Percentiles rank a stretch among this genome's conserved stretches.
These are phyloP conservation scores for Onthophagus sagittarius DNA, from an alignment of 2,888 invertebrate genomes.

Conservation along the genomic window DNA sequence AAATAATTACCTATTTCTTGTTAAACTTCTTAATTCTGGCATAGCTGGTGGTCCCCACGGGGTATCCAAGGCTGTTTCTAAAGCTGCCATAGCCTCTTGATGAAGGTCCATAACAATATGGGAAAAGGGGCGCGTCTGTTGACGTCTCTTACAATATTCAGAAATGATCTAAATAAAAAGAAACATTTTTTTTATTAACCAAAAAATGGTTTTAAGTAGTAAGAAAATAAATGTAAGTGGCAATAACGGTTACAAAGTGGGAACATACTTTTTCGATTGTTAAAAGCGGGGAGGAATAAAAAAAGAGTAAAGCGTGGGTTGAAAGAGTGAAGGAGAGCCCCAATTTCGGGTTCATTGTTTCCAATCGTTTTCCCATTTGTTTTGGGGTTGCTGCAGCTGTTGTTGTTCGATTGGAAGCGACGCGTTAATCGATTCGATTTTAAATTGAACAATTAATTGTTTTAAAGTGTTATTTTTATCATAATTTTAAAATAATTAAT, in stretches of 20 bases:
- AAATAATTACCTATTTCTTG: constrained; percentile 38
- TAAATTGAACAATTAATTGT: not conserved
- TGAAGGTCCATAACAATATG: constrained; percentile 61
- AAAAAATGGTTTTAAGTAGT: no score
- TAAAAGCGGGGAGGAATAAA: not conserved
- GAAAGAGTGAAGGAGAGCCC: not conserved
- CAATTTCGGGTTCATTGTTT: not conserved
- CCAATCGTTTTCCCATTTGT: not conserved
- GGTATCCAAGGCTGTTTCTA: constrained; percentile 41
- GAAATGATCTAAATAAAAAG: constrained; percentile 55
- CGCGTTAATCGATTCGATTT: not conserved
- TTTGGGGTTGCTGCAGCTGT: not conserved
- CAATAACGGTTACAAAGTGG: not conserved
- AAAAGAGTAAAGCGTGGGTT: not conserved
- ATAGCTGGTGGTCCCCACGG: constrained; percentile 47
- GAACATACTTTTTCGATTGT: not conserved
- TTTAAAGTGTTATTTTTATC: not conserved
- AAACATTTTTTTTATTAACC: no score
- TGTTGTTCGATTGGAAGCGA: not conserved
- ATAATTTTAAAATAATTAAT: not conserved
- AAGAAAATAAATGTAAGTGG: not conserved
- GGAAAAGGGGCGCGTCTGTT: constrained; percentile 57
- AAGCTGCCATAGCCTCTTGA: constrained; percentile 50
- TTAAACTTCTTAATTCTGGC: constrained; percentile 42
- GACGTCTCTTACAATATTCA: constrained; percentile 54